Conservation (phyloP, 1,140 invertebrate species). For the Cataglyphis hispanica region DNA sequence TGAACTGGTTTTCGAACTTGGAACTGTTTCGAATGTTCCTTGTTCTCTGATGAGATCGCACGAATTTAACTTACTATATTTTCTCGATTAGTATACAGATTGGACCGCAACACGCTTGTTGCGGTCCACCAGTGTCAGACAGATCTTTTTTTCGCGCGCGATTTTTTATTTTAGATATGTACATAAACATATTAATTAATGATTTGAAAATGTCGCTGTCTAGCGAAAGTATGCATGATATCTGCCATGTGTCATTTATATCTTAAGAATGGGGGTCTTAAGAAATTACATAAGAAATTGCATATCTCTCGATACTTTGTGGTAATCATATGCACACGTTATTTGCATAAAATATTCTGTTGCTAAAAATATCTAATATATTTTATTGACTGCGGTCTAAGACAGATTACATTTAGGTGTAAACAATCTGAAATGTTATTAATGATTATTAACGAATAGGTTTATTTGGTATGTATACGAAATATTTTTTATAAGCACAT, state of each 20-base stretch:
- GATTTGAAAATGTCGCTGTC: constrained; percentile 13
- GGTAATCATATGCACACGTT: background rate
- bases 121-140: background rate
- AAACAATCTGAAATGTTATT: constrained; percentile 1
- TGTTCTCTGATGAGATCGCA: background rate
- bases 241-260: background rate
- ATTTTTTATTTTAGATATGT: background rate
- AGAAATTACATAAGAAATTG: constrained; percentile 25
- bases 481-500: background rate
- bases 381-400: background rate
- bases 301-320: background rate
- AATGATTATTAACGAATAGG: background rate
- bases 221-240: background rate
- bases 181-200: constrained; percentile 24
- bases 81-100: constrained; percentile 11
- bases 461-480: background rate
- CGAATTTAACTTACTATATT: background rate
- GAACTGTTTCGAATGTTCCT: background rate
- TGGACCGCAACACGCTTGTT: background rate
- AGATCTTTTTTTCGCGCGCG: background rate
- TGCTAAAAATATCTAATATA: background rate
- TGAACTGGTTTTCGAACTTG: constrained; percentile 13
- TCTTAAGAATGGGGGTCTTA: background rate
- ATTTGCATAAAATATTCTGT: constrained; percentile 11
- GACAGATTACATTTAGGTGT: background rate